Evolutionary conservation across 2,113 vertebrate species (phyloP).

Genomic region (Prinia subflava): DNA sequence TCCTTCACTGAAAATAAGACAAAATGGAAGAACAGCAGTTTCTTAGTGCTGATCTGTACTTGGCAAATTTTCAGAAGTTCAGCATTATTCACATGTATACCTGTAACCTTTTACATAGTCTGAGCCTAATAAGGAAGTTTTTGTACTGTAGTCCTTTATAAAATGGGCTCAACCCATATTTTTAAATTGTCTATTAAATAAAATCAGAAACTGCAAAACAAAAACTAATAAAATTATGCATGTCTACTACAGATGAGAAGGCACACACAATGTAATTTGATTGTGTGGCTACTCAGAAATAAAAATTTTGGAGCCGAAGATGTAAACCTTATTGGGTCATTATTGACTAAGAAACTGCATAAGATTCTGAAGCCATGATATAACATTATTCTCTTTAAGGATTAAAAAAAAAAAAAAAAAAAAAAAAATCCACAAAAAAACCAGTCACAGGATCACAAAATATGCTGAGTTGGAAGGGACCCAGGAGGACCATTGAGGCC

Average conservation of each 20-base stretch:
- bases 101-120: not conserved
- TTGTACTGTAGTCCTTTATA: not conserved
- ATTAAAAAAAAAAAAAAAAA: not conserved
- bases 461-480: not conserved
- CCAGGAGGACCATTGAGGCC: not conserved
- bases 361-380: not conserved
- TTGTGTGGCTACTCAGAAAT: not conserved
- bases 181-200: not conserved
- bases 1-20: not conserved
- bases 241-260: not conserved
- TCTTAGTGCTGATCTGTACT: not conserved
- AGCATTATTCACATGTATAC: not conserved
- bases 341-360: not conserved
- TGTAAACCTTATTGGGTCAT: not conserved
- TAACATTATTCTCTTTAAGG: not conserved
- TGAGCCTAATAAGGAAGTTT: not conserved
- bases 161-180: not conserved
- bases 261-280: not conserved
- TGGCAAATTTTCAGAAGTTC: not conserved
- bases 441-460: not conserved
- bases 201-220: not conserved
- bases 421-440: not conserved
- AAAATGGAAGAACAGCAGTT: not conserved
- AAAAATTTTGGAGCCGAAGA: not conserved
- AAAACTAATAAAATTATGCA: not conserved